Conservation (phyloP, 1,140 invertebrate genomes). For the Reticulitermes speratus region DNA sequence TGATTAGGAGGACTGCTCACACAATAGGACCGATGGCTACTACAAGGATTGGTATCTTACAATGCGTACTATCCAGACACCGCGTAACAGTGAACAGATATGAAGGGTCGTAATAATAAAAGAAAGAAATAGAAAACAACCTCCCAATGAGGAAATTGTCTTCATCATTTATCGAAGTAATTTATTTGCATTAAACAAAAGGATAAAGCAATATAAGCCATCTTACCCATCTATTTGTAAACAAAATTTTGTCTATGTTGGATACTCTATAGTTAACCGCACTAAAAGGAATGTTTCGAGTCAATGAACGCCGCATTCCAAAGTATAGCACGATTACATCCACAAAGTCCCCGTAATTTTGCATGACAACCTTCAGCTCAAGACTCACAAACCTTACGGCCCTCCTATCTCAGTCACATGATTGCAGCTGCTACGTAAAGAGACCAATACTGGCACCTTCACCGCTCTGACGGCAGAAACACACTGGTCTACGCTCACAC, state of each 20-base stretch:
- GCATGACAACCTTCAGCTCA: too few relatives aligned
- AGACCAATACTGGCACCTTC: too few relatives aligned
- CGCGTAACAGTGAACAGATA: neutral
- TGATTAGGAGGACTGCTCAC: neutral
- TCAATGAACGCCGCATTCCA: too few relatives aligned
- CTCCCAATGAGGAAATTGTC: neutral
- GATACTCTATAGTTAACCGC: too few relatives aligned
- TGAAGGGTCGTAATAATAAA: neutral
- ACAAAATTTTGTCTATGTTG: neutral
- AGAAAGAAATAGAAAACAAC: neutral
- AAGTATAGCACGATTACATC: too few relatives aligned
- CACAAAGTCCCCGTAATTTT: too few relatives aligned
- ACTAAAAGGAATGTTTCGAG: too few relatives aligned
- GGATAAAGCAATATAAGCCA: neutral
- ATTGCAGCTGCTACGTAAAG: too few relatives aligned
- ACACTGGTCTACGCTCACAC: too few relatives aligned
- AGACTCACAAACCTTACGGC: too few relatives aligned
- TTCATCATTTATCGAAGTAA: neutral
- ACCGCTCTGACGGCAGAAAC: too few relatives aligned
- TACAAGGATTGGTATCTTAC: neutral
- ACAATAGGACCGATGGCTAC: neutral
- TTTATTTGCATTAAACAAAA: slow-evolving; percentile 11
- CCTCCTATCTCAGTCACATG: too few relatives aligned
- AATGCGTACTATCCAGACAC: neutral
- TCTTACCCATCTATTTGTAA: neutral